Percentiles rank a stretch among this genome's conserved stretches.
Evolutionary conservation across 2,888 invertebrate species (phyloP).

Genomic region (Drosophila merina): DNA sequence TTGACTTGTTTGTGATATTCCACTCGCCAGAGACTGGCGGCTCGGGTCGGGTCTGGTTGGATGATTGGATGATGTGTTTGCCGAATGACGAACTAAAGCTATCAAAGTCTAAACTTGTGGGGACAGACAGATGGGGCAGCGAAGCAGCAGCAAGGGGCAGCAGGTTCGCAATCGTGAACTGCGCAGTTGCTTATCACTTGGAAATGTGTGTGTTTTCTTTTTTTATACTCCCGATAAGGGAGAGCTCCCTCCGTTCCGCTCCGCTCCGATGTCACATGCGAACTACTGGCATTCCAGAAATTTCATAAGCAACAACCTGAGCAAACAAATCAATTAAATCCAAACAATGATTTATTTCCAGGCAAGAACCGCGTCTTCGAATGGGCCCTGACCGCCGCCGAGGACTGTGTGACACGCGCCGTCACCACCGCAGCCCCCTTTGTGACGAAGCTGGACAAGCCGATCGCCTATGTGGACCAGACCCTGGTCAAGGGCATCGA

Average conservation of each 20-base stretch:
- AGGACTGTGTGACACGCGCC: constrained; percentile 87
- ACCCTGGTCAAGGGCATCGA: constrained; percentile 88
- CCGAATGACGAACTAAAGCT: constrained; percentile 49
- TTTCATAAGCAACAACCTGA: constrained; percentile 4
- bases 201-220: constrained; percentile 3
- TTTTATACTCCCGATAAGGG: constrained; percentile 6
- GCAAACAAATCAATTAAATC: neutral
- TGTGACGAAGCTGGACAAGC: constrained; percentile 85
- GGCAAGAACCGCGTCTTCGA: constrained; percentile 88
- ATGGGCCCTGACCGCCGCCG: constrained; percentile 89
- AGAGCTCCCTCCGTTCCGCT: neutral
- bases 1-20: constrained; percentile 72
- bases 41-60: neutral
- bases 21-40: constrained; percentile 7
- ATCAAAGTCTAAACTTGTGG: constrained; percentile 47
- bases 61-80: constrained; percentile 42
- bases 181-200: constrained; percentile 63
- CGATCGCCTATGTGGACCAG: constrained; percentile 87
- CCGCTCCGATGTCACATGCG: neutral
- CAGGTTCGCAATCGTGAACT: constrained; percentile 34
- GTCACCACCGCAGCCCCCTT: constrained; percentile 86
- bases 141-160: neutral
- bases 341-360: constrained; percentile 62
- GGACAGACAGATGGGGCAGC: constrained; percentile 17
- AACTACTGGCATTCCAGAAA: neutral